Evolutionary conservation across 2,888 invertebrate species (phyloP), one percentile per base, ranked within the genome.

Genomic region (Uloborus plumipes): DNA sequence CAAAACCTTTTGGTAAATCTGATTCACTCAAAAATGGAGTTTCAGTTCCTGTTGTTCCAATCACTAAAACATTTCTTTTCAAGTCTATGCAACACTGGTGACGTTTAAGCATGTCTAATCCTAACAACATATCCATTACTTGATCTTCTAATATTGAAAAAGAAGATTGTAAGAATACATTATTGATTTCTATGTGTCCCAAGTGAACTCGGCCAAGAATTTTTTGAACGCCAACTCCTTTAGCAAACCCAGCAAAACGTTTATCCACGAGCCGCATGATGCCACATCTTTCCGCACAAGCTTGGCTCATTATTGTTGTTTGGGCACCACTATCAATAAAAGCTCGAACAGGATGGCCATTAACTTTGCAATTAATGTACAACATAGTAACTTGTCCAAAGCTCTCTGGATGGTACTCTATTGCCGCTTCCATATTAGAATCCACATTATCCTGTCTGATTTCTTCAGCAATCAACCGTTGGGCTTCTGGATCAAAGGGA

Each of bases 311-410:
- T 79, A 99, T 98, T 4, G 99, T 99, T 51, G 97, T 95, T 91
- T 99, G 99, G 71, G 99, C 99, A 84, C 93, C 93, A 85, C 98
- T 98, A 90, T 99, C 99, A 79, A 99, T 97, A 89, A 99, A 99
- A 4, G 99, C 99, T 90, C 98, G 98, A 0, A 99, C 97, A 0
- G 95, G 95, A 88, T 94, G 93, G 55, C 98, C 98, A 90, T 99
- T 99, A 0, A 99, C 98, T 89, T 93, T 94, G 89, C 99, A 98
- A 89, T 98, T 95, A 84, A 99, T 97, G 89, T 99, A 94, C 87
- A 99, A 92, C 99, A 99, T 99, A 66, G 95, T 94, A 62, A 99
- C 98, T 50, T 96, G 96, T 78, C 98, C 99, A 90, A 99, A 99
- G 62, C 95, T 97, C 90, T 99, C 99, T 0, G 99, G 99, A 90